Evolutionary conservation across 2,113 vertebrate genomes (phyloP), one percentile per base, ranked within the genome.

Genomic region (Elachura formosa): DNA sequence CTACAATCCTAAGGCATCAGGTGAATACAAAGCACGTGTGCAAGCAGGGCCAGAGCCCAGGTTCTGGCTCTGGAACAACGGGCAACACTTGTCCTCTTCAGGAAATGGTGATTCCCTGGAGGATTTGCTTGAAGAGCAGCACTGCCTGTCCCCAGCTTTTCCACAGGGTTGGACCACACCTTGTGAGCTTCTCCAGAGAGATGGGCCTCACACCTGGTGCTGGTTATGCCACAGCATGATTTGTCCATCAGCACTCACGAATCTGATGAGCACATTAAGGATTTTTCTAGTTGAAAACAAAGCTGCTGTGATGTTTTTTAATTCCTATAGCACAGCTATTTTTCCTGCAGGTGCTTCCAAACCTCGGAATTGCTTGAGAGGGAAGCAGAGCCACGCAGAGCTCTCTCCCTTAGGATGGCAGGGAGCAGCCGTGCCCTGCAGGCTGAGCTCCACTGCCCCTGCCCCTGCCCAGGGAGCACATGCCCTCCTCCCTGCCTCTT

Each of bases 351-450:
- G 29, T 26, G 28, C 40, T 69, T 26, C 69, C 52, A 40, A 24
- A 15, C 0, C 21, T 22, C 12, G 0, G 15, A 8, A 48, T 40
- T 0, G 11, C 11, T 38, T 0, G 3, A 12, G 4, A 18, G 36
- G 19, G 54, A 41, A 38, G 77, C 34, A 10, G 9, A 52, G 38
- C 23, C 52, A 5, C 2, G 3, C n/a, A 14, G 34, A 21, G 56
- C 7, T 9, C 29, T 29, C 9, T 46, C 41, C 21, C 11, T 5
- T 9, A 5, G 34, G 56, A 71, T 71, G 82, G 87, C 71, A 71
- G 90, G 49, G 87, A 94, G 90, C 92, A 90, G 89, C 78, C 14
- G 1, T 51, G 63, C 20, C 48, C 45, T 3, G 1, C 19, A 9
- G 84, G 13, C 77, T 34, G 67, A 83, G 56, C 84, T 49, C 41